Percentiles rank a stretch among this genome's conserved stretches.
Evolutionary conservation across 2,113 vertebrate genomes (phyloP).

Genomic region (Chaenocephalus aceratus): DNA sequence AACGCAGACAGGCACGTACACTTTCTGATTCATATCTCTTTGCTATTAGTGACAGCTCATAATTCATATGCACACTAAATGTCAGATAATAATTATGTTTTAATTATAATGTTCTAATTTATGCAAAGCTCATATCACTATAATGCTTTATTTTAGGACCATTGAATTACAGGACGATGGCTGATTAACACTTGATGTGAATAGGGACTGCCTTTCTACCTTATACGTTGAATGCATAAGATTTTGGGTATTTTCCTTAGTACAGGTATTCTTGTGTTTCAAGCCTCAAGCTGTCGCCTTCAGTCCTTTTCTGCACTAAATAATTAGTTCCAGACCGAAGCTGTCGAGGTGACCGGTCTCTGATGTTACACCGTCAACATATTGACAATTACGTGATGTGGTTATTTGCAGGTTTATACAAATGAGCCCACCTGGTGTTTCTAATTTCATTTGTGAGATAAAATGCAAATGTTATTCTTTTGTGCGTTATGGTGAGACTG

Average conservation of each 20-base stretch:
- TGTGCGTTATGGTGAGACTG: slow-evolving; percentile 19
- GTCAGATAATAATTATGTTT: neutral
- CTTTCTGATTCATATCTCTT: neutral
- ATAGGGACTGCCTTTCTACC: neutral
- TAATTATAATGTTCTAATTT: neutral
- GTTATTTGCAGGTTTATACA: slow-evolving; percentile 11
- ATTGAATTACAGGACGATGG: neutral
- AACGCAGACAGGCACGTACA: neutral
- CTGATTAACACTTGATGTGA: neutral
- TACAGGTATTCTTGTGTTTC: no score
- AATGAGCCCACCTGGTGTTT: slow-evolving; percentile 30
- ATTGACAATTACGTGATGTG: neutral
- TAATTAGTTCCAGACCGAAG: neutral
- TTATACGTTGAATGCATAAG: no score
- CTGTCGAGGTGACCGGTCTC: neutral
- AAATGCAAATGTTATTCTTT: slow-evolving; percentile 59
- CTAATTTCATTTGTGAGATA: slow-evolving; percentile 17
- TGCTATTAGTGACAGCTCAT: neutral
- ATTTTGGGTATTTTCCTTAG: no score
- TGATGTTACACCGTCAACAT: neutral
- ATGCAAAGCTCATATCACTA: neutral
- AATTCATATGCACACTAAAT: neutral
- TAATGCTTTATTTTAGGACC: neutral
- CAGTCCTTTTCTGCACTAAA: neutral
- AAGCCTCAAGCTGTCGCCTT: neutral